Evolutionary conservation across 2,888 invertebrate genomes (phyloP).

Genomic region (Dicranocentrus wangi): DNA sequence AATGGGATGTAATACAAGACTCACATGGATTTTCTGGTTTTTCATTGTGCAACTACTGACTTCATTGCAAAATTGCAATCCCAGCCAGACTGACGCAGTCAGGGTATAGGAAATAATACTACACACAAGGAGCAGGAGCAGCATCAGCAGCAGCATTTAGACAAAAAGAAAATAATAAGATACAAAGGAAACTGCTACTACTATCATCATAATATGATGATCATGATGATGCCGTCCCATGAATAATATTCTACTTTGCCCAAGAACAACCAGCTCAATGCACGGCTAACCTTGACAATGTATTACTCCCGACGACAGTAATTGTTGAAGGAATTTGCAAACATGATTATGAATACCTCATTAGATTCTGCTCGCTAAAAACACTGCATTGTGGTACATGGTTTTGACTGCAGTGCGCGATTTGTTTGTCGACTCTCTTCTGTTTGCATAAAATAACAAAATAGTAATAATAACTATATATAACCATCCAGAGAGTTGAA

Average conservation of each 20-base stretch:
- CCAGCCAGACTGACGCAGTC: not conserved
- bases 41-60: not conserved
- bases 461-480: too few relatives aligned
- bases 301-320: conserved; percentile 13
- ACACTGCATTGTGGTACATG: not conserved
- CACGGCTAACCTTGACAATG: conserved; percentile 54
- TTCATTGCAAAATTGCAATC: not conserved
- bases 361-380: conserved; percentile 43
- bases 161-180: not conserved
- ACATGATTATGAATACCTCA: conserved; percentile 49
- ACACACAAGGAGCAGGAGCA: too few relatives aligned
- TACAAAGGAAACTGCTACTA: conserved; percentile 18
- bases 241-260: conserved; percentile 28
- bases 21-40: conserved; percentile 1
- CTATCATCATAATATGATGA: conserved; percentile 19
- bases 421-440: conserved; percentile 8
- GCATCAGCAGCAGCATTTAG: not conserved
- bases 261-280: not conserved
- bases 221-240: conserved; percentile 20
- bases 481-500: too few relatives aligned
- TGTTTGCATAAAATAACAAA: too few relatives aligned
- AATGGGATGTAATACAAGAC: not conserved
- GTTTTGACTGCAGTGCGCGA: not conserved
- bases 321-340: conserved; percentile 50
- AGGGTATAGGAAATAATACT: not conserved